Evolutionary conservation across 2,888 invertebrate genomes (phyloP), one percentile per base, ranked within the genome.

Genomic region (Chaitophorus viminalis): DNA sequence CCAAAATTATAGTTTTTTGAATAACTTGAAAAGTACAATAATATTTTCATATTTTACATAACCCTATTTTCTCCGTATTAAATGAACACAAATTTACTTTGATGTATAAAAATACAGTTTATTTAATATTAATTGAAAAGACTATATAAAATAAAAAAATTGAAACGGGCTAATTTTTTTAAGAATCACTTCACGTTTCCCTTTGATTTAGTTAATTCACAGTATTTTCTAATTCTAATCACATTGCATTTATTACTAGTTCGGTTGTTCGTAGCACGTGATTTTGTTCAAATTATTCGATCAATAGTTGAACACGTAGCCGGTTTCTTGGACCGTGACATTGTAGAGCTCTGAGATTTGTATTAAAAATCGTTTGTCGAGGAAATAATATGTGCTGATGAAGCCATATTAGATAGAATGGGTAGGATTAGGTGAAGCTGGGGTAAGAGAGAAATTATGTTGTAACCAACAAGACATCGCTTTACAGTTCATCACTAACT

Each of bases 401-500:
- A n/a, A n/a, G n/a, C n/a, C n/a, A 46, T 46, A 21, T 4, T 3
- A 68, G n/a, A 54, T 54, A 25, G 68, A 31, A 70, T 29, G 25
- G n/a, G 9, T n/a, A 25, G 9, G 14, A 2, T n/a, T n/a, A 31
- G 17, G 14, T 9, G n/a, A 1, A 17, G 4, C 4, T 1, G 0
- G 29, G 54, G n/a, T 74, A n/a, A 82, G 36, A 82, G 54, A 74
- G 74, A 82, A 82, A 54, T 82, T 33, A 36, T 36, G 36, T 74
- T 11, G 54, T 60, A 72, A 36, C n/a, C 31, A 82, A 70, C 29
- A 81, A 29, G 46, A 68, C 70, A 68, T 46, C 25, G 8, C 21
- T 21, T 21, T 14, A 46, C 21, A 29, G 17, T 74, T 54, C 36
- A 36, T 46, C 74, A 21, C 74, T 11, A 74, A 52, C 33, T 54